These are phyloP conservation scores for Raja brachyura DNA, from an alignment of 2,113 vertebrate genomes.

Conservation along the genomic window DNA sequence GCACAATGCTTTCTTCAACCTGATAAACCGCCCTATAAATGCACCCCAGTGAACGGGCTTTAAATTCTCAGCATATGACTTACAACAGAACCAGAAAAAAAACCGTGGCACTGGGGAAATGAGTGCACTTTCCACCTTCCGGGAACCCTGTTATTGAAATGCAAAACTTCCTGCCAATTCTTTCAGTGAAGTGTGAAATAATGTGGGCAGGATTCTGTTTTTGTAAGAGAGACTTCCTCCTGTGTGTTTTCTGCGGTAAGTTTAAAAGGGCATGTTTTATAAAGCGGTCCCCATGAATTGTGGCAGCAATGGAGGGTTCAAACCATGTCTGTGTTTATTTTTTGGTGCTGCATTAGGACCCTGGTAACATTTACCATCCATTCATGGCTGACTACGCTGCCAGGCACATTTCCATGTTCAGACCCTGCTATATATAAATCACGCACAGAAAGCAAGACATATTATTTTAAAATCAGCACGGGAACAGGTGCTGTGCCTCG, in stretches of 20 bases:
- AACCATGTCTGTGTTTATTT: background rate
- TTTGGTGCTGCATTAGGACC: background rate
- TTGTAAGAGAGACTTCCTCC: background rate
- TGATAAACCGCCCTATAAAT: too few relatives aligned
- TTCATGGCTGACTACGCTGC: background rate
- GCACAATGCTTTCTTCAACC: too few relatives aligned
- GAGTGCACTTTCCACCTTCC: background rate
- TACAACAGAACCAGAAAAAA: background rate
- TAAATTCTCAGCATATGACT: background rate
- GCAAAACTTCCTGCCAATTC: background rate
- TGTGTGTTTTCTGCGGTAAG: background rate
- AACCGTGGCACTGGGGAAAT: background rate
- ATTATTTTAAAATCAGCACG: conserved; percentile 1
- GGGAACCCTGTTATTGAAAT: background rate
- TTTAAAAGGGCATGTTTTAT: background rate
- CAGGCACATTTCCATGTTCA: background rate
- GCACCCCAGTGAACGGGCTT: too few relatives aligned
- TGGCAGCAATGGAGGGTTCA: background rate
- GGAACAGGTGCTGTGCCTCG: conserved; percentile 13
- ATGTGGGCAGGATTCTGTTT: background rate
- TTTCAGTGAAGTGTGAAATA: background rate
- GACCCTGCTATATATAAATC: background rate
- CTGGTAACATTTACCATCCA: background rate
- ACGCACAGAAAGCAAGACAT: background rate
- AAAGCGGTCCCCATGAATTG: background rate